Base-by-base conservation (phyloP, 1,140 invertebrate species). In the Zaprionus vittiger region DNA sequence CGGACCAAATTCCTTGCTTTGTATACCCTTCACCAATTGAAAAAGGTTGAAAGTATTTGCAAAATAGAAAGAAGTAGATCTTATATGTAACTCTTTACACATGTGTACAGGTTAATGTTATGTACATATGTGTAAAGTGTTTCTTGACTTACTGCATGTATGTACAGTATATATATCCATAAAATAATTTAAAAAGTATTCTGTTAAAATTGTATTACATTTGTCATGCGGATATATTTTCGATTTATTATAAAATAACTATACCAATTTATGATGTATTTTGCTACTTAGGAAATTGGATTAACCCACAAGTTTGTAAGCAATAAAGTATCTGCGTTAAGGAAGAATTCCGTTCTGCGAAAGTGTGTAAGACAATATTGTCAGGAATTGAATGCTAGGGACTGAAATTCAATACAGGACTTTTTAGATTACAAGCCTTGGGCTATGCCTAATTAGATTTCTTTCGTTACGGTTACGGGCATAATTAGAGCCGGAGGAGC, bases 401-500 rank as follows among this genome's bases (percentile, higher is more conserved):
- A 80, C 44, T 47, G 63, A 73, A 70, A 61, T 37, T 26, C 34
- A 49, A 54, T 60, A 74, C 71, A 49, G 44, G 38, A 34, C 47
- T 63, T 67, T 65, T 61, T 57, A n/a, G 55, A 49, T 20, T 55
- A 20, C 34, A 24, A 60, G 47, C 70, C 55, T 17, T 6, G 17
- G 61, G 69, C 68, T 24, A 63, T 66, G 73, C 69, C 71, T 76
- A 72, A 76, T 76, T 76, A 76, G 73, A 55, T 77, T 68, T 72
- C 44, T 59, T 31, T 59, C 60, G 68, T 47, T 61, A 62, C 38
- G n/a, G 44, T 66, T 77, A 37, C 20, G 60, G 75, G 75, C 55
- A 68, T 85, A 81, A 85, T 85, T 81, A 81, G 69, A 75, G 72
- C 72, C 77, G 24, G 49, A 62, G 83, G 82, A 60, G 62, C 67